Conservation (phyloP, 2,113 vertebrate genomes). For the Quiscalus mexicanus region DNA sequence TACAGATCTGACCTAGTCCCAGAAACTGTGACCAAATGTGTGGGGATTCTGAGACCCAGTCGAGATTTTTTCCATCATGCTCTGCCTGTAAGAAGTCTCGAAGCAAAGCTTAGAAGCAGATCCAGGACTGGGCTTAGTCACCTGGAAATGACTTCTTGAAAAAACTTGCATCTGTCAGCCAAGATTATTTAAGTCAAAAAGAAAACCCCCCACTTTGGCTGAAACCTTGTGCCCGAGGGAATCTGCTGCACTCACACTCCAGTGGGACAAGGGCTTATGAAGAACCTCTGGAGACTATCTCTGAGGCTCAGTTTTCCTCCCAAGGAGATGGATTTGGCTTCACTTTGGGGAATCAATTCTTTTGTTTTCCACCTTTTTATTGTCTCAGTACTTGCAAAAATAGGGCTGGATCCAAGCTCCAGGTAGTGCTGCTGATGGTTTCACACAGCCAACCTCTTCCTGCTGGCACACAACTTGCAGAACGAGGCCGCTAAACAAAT, state of each 20-base stretch:
- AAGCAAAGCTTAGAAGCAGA: neutral
- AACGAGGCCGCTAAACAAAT: neutral
- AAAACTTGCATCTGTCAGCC: neutral
- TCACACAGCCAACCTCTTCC: neutral
- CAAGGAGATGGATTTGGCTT: neutral
- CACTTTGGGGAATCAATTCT: neutral
- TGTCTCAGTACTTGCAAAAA: neutral
- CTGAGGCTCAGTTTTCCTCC: neutral
- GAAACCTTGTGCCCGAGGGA: neutral
- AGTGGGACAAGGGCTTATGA: neutral
- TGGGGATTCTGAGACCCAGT: neutral
- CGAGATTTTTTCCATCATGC: neutral
- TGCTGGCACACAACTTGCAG: neutral
- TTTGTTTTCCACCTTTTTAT: neutral
- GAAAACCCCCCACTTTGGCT: neutral
- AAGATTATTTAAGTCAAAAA: neutral
- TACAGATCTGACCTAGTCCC: neutral
- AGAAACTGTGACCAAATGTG: neutral
- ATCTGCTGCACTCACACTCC: fast-evolving
- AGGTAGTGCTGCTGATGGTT: neutral
- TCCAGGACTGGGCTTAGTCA: neutral
- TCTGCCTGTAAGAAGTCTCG: neutral
- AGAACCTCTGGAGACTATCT: neutral
- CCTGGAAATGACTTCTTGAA: constrained; percentile 25
- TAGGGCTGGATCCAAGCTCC: neutral